Conservation (phyloP, 1,140 invertebrate genomes). For the Caenorhabditis latens region DNA sequence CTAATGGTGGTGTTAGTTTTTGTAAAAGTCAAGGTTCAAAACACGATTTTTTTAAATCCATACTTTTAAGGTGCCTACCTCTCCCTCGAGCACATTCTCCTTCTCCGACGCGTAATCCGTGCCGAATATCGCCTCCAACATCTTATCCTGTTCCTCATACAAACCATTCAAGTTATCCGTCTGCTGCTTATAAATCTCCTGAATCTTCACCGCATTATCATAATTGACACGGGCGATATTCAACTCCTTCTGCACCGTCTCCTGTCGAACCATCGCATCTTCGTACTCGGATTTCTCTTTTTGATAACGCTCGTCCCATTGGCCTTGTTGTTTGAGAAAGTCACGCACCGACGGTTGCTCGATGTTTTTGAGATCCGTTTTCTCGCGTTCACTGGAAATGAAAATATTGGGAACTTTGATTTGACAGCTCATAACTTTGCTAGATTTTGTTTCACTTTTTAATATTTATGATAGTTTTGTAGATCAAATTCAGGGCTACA, state of each 20-base stretch:
- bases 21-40: not conserved
- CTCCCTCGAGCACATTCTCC: slow-evolving; percentile 80
- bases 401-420: not conserved
- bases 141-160: slow-evolving; percentile 80
- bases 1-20: too few relatives aligned
- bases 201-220: slow-evolving; percentile 74
- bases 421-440: too few relatives aligned
- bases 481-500: too few relatives aligned
- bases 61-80: slow-evolving; percentile 67
- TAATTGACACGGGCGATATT: slow-evolving; percentile 74
- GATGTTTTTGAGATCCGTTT: slow-evolving; percentile 78
- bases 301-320: slow-evolving; percentile 77
- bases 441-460: too few relatives aligned
- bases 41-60: not conserved
- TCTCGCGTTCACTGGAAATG: slow-evolving; percentile 78
- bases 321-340: slow-evolving; percentile 78
- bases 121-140: slow-evolving; percentile 80
- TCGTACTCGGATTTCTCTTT: slow-evolving; percentile 80
- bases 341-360: slow-evolving; percentile 77
- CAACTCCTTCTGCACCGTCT: slow-evolving; percentile 78
- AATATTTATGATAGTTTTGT: too few relatives aligned
- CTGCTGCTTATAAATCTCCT: slow-evolving; percentile 77
- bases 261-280: slow-evolving; percentile 80
- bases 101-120: slow-evolving; percentile 80
- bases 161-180: slow-evolving; percentile 80